Base-by-base conservation (phyloP, 2,797 vertebrate genomes). In the Apogon talboti region DNA sequence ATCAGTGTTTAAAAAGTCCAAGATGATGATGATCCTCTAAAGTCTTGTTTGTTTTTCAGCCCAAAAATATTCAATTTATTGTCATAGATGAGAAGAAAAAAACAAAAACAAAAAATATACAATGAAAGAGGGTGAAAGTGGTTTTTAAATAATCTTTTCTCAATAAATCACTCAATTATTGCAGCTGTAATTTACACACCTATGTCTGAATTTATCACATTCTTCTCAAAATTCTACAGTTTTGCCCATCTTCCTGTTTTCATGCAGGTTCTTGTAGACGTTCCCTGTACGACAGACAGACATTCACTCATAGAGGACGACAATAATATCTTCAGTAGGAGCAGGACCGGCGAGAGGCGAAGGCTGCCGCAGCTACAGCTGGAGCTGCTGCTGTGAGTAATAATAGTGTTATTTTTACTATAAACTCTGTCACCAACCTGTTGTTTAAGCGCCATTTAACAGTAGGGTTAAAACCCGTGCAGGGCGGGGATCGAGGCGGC, bases 241-340 rank as follows among this genome's bases (percentile, higher is more conserved):
- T 40, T 50, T 24, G 1, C 5, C 15, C 12, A 5, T 50, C 24
- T 7, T 58, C 3, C 6, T 19, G n/a, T 43, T 10, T 0, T 21
- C 0, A 11, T 58, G 62, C 86, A 99, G 97, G 98, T 99, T 14
- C 93, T 99, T 41, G 96, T 99, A 57, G 98, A 99, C 13, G 97
- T 95, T 24, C 98, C 97, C 21, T 99, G 98, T 78, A 98, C 96
- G 0, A 95, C 95, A 7, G 98, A 99, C 87, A 76, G 91, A 84
- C 90, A 90, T 65, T 88, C 97, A 0, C 83, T 96, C 41, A 85
- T 85, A 56, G 95, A 98, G 62, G 92, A 96, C 0, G 95, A 97
- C 3, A 98, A 99, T 89, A 99, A 96, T 81, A 95, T 99, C 74
- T 99, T 99, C 81, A 92, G 76, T 55, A 94, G 57, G 58, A 90